A percentile compares a stretch with the other conserved stretches of the same genome.
phyloP scores from a whole-genome alignment of 2,797 vertebrate genomes.

The Heteromormyrus szaboi region DNA sequence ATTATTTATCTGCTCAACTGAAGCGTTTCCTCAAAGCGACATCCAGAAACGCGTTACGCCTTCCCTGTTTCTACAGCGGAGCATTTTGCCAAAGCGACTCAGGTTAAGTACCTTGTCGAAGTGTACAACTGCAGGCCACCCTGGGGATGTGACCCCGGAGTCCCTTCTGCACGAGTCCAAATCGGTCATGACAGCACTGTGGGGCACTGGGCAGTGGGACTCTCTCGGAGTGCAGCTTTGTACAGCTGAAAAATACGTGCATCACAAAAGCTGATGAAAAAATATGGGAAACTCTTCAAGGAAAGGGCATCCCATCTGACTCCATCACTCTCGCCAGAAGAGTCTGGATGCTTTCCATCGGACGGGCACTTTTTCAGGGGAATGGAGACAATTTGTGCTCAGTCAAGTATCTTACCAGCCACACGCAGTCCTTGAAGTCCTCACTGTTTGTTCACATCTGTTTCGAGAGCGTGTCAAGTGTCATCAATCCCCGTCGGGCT shows the following conservation, averaged over 20 bases:
- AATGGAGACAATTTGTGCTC: constrained; percentile 46
- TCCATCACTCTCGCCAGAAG: constrained; percentile 35
- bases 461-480: constrained; percentile 40
- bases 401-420: constrained; percentile 40
- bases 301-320: constrained; percentile 29
- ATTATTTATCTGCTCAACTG: not conserved
- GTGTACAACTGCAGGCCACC: not conserved
- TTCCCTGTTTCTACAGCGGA: not conserved
- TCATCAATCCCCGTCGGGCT: constrained; percentile 35
- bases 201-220: not conserved
- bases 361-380: constrained; percentile 37
- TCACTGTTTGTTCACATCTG: constrained; percentile 41
- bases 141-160: not conserved
- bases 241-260: constrained; percentile 10
- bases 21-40: not conserved
- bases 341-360: not conserved
- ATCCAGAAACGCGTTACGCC: not conserved
- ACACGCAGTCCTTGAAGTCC: constrained; percentile 40
- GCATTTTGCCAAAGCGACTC: not conserved
- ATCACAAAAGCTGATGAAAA: constrained; percentile 34
- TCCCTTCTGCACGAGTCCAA: not conserved
- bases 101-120: not conserved
- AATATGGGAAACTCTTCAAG: constrained; percentile 32
- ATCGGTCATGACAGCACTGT: not conserved
- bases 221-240: constrained; percentile 24